phyloP scores from a whole-genome alignment of 2,113 vertebrate species.

The Chunga burmeisteri region DNA sequence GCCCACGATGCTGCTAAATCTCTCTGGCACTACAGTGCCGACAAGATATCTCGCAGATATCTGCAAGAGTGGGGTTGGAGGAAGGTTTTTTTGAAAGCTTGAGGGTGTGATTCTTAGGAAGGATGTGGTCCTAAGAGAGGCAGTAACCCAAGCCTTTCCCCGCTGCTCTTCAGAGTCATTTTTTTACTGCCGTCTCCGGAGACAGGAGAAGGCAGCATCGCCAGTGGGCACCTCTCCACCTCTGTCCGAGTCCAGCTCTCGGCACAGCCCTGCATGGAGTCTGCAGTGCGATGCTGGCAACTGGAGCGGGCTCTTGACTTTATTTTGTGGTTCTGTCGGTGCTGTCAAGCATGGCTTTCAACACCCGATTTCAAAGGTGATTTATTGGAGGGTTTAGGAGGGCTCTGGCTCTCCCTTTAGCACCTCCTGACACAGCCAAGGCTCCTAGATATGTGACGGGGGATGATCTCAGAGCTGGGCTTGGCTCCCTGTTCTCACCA shows the following conservation, averaged over 20 bases:
- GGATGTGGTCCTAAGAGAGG: not conserved
- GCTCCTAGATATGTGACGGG: not conserved
- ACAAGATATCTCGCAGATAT: no score
- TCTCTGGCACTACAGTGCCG: not conserved
- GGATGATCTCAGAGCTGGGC: not conserved
- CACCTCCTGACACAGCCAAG: not conserved
- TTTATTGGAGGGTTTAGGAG: not conserved
- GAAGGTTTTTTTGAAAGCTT: not conserved
- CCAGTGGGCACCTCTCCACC: not conserved
- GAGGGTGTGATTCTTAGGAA: not conserved
- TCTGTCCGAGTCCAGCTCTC: not conserved
- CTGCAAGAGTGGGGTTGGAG: not conserved
- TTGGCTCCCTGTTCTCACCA: not conserved
- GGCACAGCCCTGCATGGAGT: not conserved
- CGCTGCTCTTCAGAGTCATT: not conserved
- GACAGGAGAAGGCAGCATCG: not conserved
- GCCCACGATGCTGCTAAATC: fast-evolving
- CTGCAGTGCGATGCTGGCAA: not conserved
- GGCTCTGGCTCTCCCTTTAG: not conserved
- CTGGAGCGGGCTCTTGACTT: not conserved
- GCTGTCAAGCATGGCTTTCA: not conserved
- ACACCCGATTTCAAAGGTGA: not conserved
- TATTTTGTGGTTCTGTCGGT: not conserved
- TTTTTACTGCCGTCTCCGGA: not conserved
- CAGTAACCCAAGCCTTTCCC: not conserved